These are phyloP conservation scores for Larimichthys crocea DNA, from an alignment of 2,113 vertebrate species.

Conservation along the genomic window DNA sequence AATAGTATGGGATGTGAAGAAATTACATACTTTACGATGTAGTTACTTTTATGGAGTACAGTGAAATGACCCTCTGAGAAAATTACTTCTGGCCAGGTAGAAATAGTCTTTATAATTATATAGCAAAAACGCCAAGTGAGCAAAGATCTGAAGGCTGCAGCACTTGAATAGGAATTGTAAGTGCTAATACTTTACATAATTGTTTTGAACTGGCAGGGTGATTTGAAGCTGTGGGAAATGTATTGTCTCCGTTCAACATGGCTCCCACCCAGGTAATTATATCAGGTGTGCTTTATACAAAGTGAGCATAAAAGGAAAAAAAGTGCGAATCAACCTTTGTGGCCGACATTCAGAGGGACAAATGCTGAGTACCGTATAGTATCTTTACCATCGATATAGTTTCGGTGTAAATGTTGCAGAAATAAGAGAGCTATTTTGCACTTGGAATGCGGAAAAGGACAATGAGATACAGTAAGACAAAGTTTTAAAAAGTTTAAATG, in stretches of 20 bases:
- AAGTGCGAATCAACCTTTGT: constrained; percentile 58
- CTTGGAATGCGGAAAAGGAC: constrained; percentile 5
- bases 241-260: constrained; percentile 30
- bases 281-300: constrained; percentile 35
- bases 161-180: constrained; percentile 40
- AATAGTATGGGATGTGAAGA: not conserved
- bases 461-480: constrained; percentile 28
- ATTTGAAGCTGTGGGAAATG: constrained; percentile 52
- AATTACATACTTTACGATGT: not conserved
- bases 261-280: constrained; percentile 62
- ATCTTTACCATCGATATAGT: constrained; percentile 5
- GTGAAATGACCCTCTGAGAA: not conserved
- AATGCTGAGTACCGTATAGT: not conserved
- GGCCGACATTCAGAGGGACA: constrained; percentile 34
- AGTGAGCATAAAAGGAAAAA: constrained; percentile 44
- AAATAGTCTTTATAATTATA: constrained; percentile 15
- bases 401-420: constrained; percentile 5
- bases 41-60: not conserved
- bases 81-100: not conserved
- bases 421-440: constrained; percentile 2
- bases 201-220: constrained; percentile 43
- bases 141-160: constrained; percentile 26
- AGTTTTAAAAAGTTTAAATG: constrained; percentile 29
- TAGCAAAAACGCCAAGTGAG: constrained; percentile 23
- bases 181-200: constrained; percentile 52